A percentile compares a stretch with the other conserved stretches of the same genome.
Evolutionary conservation across 2,888 invertebrate genomes (phyloP).

Genomic region (Microdon myrmicae): DNA sequence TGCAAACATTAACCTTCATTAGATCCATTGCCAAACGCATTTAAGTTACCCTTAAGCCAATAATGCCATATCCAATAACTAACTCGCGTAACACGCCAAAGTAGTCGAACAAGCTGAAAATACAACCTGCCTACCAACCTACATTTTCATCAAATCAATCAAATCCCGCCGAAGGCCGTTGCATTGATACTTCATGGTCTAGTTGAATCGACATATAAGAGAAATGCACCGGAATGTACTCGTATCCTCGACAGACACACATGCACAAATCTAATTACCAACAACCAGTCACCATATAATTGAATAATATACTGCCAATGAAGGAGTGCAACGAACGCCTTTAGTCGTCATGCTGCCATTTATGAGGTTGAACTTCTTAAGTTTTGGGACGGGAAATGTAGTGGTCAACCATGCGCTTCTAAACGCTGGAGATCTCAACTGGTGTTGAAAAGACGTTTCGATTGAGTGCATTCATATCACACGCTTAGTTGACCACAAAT

Average conservation of each 20-base stretch:
- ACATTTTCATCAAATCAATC: neutral
- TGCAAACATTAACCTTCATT: no score
- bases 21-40: no score
- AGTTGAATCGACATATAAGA: conserved; percentile 7
- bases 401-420: conserved; percentile 10
- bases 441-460: conserved; percentile 27
- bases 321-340: no score
- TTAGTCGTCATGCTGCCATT: neutral
- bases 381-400: conserved; percentile 2
- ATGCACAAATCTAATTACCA: no score
- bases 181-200: conserved; percentile 19
- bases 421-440: conserved; percentile 14
- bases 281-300: no score
- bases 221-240: neutral
- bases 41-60: no score
- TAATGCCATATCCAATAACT: conserved; percentile 31
- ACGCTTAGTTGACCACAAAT: conserved; percentile 21
- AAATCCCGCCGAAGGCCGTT: conserved; percentile 19
- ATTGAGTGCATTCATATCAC: conserved; percentile 23
- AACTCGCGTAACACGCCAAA: conserved; percentile 13
- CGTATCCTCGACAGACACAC: no score
- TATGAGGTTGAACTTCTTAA: conserved; percentile 25
- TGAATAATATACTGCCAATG: no score
- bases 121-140: conserved; percentile 2
- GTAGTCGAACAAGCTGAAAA: conserved; percentile 16